Evolutionary conservation across 1,140 invertebrate genomes (phyloP), one percentile per base, ranked within the genome.

Genomic region (Panonychus citri): DNA sequence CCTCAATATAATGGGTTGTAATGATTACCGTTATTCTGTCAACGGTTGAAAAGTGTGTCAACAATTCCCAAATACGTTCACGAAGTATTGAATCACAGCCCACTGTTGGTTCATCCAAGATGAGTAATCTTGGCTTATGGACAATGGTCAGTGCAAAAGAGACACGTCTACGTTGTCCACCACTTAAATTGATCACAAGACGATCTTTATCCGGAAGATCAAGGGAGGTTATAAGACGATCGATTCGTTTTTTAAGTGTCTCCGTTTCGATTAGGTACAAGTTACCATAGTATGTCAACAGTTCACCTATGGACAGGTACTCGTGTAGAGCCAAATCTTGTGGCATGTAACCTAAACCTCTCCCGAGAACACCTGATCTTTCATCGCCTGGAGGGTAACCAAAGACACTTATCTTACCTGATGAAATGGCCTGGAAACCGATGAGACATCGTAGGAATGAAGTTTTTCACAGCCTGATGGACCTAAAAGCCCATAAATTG

Each of bases 251-350:
- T 25, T 54, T 27, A 26, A 65, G 30, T 3, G 34, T 12, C 15
- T 51, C 46, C 15, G 24, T 21, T 13, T 54, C 74, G 85, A 94
- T 89, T 54, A 84, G 82, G 66, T 89, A 86, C 63, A 95, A 83
- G 77, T 85, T 85, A 21, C 89, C 89, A 69, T 94, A 95, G 66
- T 91, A 95, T 73, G 83, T 78, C 78, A 95, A 82, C 0, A 87
- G 93, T 67, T 96, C 90, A 55, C 78, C 76, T 59, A 94, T 94
- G 0, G 86, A 84, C 69, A 95, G 90, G 69, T 94, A 86, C 1
- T 83, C 83, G 67, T 89, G 93, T 0, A 95, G 72, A 0, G 89
- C 88, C 26, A 90, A 85, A 70, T 95, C 61, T 46, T 63, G 62
- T 17, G 62, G 62, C 62, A 63, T 63, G 43, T 63, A 63, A n/a